Percentiles rank a stretch among this genome's conserved stretches.
phyloP scores from a whole-genome alignment of 2,888 invertebrate genomes.

The Nephrocerus scutellatus region DNA sequence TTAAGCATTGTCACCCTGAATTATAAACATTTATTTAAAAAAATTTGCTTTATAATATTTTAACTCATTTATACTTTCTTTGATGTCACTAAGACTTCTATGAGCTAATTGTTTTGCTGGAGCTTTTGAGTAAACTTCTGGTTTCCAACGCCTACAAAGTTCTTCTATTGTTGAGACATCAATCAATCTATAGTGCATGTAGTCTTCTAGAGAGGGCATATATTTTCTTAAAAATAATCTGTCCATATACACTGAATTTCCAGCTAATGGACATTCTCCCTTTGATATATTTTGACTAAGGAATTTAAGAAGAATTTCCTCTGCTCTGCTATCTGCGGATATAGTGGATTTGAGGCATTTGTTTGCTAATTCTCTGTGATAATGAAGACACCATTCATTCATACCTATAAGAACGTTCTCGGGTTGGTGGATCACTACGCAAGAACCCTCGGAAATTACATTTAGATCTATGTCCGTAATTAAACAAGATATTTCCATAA shows the following conservation, averaged over 20 bases:
- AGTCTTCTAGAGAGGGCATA: slow-evolving; percentile 67
- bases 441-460: slow-evolving; percentile 66
- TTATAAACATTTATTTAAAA: too few species aligned
- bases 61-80: slow-evolving; percentile 77
- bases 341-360: slow-evolving; percentile 63
- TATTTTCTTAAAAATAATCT: slow-evolving; percentile 70
- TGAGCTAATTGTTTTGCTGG: slow-evolving; percentile 63
- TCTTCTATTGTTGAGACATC: slow-evolving; percentile 91
- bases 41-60: slow-evolving; percentile 66
- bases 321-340: slow-evolving; percentile 60
- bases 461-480: slow-evolving; percentile 77
- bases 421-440: slow-evolving; percentile 71
- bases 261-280: slow-evolving; percentile 70
- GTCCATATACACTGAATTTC: slow-evolving; percentile 85
- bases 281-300: slow-evolving; percentile 51
- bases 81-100: slow-evolving; percentile 74
- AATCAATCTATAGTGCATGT: slow-evolving; percentile 86
- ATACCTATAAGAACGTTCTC: slow-evolving; percentile 65
- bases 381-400: slow-evolving; percentile 75
- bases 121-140: slow-evolving; percentile 50
- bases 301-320: slow-evolving; percentile 64
- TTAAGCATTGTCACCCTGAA: too few species aligned
- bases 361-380: slow-evolving; percentile 76
- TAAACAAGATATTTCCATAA: slow-evolving; percentile 84
- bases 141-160: slow-evolving; percentile 71